phyloP scores from a whole-genome alignment of 1,140 invertebrate genomes.

The Trichonephila inaurata region DNA sequence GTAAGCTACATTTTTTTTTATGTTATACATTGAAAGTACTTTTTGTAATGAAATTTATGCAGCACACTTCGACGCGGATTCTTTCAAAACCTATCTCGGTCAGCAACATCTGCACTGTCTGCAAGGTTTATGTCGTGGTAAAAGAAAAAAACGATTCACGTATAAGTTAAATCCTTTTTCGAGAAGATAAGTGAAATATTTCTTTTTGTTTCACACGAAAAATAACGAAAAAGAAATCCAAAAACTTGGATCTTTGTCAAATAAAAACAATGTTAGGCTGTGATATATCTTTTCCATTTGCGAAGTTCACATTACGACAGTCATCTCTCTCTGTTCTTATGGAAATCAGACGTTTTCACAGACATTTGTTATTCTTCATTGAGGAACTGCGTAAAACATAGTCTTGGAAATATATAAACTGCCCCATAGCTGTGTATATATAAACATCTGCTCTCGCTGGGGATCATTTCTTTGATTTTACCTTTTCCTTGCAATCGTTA shows the following conservation, averaged over 20 bases:
- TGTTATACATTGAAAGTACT: too few species aligned
- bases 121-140: background rate
- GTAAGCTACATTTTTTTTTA: too few species aligned
- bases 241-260: background rate
- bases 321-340: background rate
- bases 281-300: constrained; percentile 7
- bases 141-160: too few species aligned
- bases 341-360: background rate
- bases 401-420: background rate
- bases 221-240: background rate
- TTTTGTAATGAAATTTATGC: too few species aligned
- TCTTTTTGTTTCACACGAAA: background rate
- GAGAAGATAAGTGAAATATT: background rate
- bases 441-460: background rate
- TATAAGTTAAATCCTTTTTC: too few species aligned
- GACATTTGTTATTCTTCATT: background rate
- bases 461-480: background rate
- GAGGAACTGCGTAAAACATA: constrained; percentile 4
- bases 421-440: background rate
- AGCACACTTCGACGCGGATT: background rate
- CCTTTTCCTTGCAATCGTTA: background rate
- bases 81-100: background rate
- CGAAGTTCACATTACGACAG: constrained; percentile 5
- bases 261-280: background rate
- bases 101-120: background rate